A percentile compares a stretch with the other conserved stretches of the same genome.
Conservation (phyloP, 2,888 invertebrate genomes). For the Girardia tigrina region DNA sequence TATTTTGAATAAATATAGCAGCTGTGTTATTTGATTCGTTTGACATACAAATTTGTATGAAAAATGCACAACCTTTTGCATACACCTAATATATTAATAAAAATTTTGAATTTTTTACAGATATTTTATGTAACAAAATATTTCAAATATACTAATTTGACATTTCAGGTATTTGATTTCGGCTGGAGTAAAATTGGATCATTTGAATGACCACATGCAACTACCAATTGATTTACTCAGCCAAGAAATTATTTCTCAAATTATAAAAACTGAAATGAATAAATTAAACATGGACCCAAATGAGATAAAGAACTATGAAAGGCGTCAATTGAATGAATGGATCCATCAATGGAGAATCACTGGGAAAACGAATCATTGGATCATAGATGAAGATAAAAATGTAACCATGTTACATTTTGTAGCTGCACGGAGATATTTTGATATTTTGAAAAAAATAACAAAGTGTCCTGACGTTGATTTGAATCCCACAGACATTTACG, state of each 20-base stretch:
- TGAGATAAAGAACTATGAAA: conserved; percentile 2
- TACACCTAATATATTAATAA: no score
- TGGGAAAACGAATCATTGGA: conserved; percentile 13
- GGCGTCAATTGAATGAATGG: not conserved
- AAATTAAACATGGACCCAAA: not conserved
- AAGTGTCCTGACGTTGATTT: conserved; percentile 7
- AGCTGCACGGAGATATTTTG: conserved; percentile 4
- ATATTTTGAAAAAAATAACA: conserved; percentile 9
- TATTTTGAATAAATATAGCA: no score
- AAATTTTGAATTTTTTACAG: no score
- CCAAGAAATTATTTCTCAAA: not conserved
- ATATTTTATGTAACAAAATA: no score
- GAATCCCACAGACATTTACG: not conserved
- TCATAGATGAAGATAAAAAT: not conserved
- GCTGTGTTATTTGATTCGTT: no score
- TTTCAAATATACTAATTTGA: not conserved
- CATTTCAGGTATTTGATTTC: conserved; percentile 28
- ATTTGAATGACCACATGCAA: not conserved
- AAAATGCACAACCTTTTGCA: no score
- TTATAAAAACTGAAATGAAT: not conserved
- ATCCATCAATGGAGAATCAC: not conserved
- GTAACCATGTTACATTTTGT: conserved; percentile 21
- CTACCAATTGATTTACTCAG: not conserved
- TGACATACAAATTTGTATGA: no score
- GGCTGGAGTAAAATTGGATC: not conserved